A percentile compares a stretch with the other conserved stretches of the same genome.
Conservation (phyloP, 2,797 vertebrate genomes). For the Danionella dracula region DNA sequence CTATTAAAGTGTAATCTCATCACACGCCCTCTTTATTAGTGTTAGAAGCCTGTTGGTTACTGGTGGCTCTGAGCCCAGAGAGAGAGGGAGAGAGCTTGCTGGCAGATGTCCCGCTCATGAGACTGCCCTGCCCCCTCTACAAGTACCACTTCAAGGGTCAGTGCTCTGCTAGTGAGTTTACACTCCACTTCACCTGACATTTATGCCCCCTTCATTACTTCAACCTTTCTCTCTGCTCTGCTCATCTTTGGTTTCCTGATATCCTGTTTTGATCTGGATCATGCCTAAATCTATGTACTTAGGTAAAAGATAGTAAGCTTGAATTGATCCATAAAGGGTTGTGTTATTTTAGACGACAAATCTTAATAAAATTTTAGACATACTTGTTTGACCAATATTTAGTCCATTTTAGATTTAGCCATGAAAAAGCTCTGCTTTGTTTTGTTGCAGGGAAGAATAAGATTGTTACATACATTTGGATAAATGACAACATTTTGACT, state of each 20-base stretch:
- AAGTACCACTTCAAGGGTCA: slow-evolving; percentile 40
- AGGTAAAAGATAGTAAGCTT: no score
- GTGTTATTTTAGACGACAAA: no score
- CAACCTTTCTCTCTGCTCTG: background rate
- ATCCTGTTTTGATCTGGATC: background rate
- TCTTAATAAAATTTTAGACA: no score
- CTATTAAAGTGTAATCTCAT: slow-evolving; percentile 5
- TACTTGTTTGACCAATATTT: no score
- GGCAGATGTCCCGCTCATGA: slow-evolving; percentile 69
- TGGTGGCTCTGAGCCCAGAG: slow-evolving; percentile 43
- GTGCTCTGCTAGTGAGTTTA: slow-evolving; percentile 27
- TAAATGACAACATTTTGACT: no score
- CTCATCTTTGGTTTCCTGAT: background rate
- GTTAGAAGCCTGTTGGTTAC: slow-evolving; percentile 13
- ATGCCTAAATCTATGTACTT: no score
- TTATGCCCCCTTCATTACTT: slow-evolving; percentile 10
- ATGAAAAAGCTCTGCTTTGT: no score
- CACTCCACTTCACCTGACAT: slow-evolving; percentile 42
- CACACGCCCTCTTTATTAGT: slow-evolving; percentile 25
- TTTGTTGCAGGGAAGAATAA: no score
- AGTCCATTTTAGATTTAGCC: no score
- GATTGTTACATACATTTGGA: no score
- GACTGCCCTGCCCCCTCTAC: slow-evolving; percentile 28
- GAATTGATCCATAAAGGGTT: no score
- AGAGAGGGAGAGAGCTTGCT: slow-evolving; percentile 30